Evolutionary conservation across 2,888 invertebrate species (phyloP), one percentile per base, ranked within the genome.

Genomic region (Stenolophus ochropezus): DNA sequence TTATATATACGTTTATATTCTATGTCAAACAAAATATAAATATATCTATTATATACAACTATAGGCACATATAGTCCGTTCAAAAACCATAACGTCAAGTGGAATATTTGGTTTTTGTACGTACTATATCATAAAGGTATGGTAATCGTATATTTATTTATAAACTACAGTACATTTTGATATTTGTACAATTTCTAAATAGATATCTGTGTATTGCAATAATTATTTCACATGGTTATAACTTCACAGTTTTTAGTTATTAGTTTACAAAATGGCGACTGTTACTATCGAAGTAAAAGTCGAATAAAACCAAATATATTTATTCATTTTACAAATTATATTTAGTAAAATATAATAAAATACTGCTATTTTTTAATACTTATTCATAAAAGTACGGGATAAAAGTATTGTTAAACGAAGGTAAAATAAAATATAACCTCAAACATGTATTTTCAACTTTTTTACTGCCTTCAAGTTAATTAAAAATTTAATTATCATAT

Each of bases 21-120:
- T 56, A 56, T 20, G 11, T 56, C 21, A 25, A 61, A 61, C 61
- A 21, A 61, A 61, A 61, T 61, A 61, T 61, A 61, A 25, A 61
- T 18, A 20, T 56, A 18, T 56, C 18, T 56, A 20, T 56, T 56
- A 61, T 61, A 4, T 61, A 61, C 61, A 61, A 25, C 61, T 61
- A 61, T 61, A 61, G 61, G 61, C 61, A 61, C 6, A 56, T 21
- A 56, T 61, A 61, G 14, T n/a, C n/a, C 14, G 23, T 11, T 25
- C 23, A 23, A 61, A 25, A 61, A 61, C 2, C 20, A 21, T 18
- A 18, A 53, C 14, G 18, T 56, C 56, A 56, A 6, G 33, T 33
- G 33, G 1, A 33, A 21, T 20, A 14, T 47, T 47, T 47, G 3
- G 3, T 49, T 56, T 56, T 56, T 56, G 21, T 20, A 21, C 56